Base-by-base conservation (phyloP, 2,113 vertebrate genomes). In the Eulemur rufifrons region DNA sequence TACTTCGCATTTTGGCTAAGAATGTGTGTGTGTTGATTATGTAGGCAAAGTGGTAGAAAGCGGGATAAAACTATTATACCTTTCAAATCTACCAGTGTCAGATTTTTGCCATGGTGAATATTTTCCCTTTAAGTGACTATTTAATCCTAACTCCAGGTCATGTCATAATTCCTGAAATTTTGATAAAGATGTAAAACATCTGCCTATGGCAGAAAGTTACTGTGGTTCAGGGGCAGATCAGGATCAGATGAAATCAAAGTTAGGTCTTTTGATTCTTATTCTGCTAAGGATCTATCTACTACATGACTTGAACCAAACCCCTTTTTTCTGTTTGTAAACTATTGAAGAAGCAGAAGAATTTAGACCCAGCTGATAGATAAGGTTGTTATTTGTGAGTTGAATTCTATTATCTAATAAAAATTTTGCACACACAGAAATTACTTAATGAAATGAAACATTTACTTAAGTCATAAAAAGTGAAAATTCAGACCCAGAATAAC, bases 141-240 rank as follows among this genome's bases (percentile, higher is more conserved):
- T 96, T 93, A 63, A 39, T 47, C 34, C 17, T 50, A 89, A 85
- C 39, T 95, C 37, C 34, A 90, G 20, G n/a, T 92, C 64, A 81
- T 42, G 12, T 47, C 25, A 15, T 92, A 90, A 92, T 71, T 83
- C 37, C 34, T 92, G 39, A 91, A 88, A 81, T 80, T 95, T 50
- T 85, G 18, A 80, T 80, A 66, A 94, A 88, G n/a, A 23, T 71
- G 8, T 2, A 78, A 95, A 92, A 78, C 8, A 69, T 86, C 14
- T 90, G 23, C n/a, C 29, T 84, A 92, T 96, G 68, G 37, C 34
- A 95, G 42, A 92, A 95, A 94, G 39, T 89, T 86, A 74, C 34
- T 42, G 37, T 80, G 76, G 12, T 52, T 95, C 34, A 71, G 47
- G 68, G 29, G 12, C 18, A 95, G 94, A 63, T 15, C 34, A 66